Evolutionary conservation across 2,113 vertebrate species (phyloP), one percentile per base, ranked within the genome.

Genomic region (Natator depressus): DNA sequence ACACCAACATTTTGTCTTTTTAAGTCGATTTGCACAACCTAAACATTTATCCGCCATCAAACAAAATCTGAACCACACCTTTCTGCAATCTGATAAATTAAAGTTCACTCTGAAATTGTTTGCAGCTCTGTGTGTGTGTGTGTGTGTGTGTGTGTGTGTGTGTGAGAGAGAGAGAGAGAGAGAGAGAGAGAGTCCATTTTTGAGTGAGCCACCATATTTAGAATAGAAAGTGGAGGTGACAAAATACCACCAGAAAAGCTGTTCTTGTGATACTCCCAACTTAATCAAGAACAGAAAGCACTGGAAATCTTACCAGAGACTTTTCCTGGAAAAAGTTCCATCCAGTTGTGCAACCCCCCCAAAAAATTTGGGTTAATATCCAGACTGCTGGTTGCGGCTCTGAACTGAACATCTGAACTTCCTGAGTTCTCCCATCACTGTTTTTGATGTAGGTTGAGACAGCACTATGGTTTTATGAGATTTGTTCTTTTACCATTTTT

Each of bases 201-300:
- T 54, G 8, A 24, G 53, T 10, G 35, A 94, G 57, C 76, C 72
- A 94, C 46, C 12, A 5, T 13, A 38, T 86, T 75, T 84, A 80
- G 91, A 90, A 57, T 5, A 85, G 76, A 51, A 83, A 80, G 42
- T n/a, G 87, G 93, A 84, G 83, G 88, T 2, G 5, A 92, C 92
- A 96, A 97, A 97, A 92, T 59, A 17, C 50, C 50, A 46, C 29
- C 75, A 79, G 35, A 88, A 96, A 92, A 8, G 92, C 83, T 54
- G 42, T 95, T 91, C 91, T 85, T 91, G 17, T 76, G 38, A 76
- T 46, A 42, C 42, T n/a, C 59, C 25, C 3, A 27, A 19, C 27
- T 19, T 55, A 14, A 42, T 55, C 87, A 84, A 91, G 87, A 83
- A 80, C 82, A 72, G 57, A 89, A 10, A 65, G 50, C 75, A 49